Evolutionary conservation across 2,797 vertebrate species (phyloP), one percentile per base, ranked within the genome.

Genomic region (Macroramphosus scolopax): DNA sequence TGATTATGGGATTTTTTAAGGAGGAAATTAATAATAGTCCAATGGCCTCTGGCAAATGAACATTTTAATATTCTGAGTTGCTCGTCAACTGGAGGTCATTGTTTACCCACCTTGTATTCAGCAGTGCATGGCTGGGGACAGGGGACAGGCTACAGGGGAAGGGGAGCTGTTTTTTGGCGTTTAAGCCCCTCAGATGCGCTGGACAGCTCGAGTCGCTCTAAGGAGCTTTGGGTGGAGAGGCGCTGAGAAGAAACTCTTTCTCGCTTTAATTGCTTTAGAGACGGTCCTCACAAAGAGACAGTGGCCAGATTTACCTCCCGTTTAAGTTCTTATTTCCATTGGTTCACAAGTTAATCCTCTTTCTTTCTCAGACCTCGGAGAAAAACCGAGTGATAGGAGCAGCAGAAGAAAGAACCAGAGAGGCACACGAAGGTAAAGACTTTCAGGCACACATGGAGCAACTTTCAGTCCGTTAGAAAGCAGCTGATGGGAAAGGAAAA

Each of bases 291-390:
- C 93, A 93, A 93, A 93, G 91, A 93, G 91, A 91, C 91, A 91
- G 88, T 91, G 91, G 89, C 91, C 91, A 94, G 92, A 93, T 94
- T 94, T 93, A 93, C 92, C 91, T 93, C 92, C 92, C 93, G 92
- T 93, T 95, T 93, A 93, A 92, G 90, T 93, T 93, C 93, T 93
- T 93, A 93, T 93, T 94, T 94, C 92, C 92, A 92, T 92, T 92
- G 92, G 92, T 94, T 95, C 93, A 95, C 93, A 94, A 94, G 93
- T 95, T 95, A 94, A 94, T 94, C 93, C 92, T 89, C 89, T 93
- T 93, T 94, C 89, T 92, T 87, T 92, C 91, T 90, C 87, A 92
- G 89, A 92, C 89, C 88, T 87, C 64, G 80, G 37, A 84, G 81
- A n/a, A 81, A 61, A 83, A 57, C 52, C 42, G 59, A 80, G 72